Evolutionary conservation across 2,797 vertebrate genomes (phyloP).

Genomic region (Urocyon cinereoargenteus): DNA sequence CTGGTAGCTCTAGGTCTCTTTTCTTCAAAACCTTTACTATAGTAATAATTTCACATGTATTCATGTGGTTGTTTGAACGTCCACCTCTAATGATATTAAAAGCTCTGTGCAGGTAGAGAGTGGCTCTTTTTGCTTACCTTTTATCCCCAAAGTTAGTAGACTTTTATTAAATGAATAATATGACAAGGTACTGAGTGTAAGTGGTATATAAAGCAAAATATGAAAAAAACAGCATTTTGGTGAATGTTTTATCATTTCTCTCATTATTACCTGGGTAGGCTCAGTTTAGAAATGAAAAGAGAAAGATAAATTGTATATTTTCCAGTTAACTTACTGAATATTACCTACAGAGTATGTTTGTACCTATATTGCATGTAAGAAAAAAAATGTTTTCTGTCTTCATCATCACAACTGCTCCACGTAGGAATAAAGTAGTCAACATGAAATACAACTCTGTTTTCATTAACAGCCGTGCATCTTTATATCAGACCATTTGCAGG

Average conservation of each 20-base stretch:
- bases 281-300: slow-evolving; percentile 24
- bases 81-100: not conserved
- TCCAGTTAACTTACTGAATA: slow-evolving; percentile 43
- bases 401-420: not conserved
- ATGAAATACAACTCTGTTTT: not conserved
- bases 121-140: not conserved
- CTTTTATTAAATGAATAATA: slow-evolving; percentile 43
- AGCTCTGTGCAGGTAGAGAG: not conserved
- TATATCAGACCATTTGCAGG: not conserved
- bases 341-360: not conserved
- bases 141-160: not conserved
- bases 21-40: not conserved
- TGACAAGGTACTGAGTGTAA: not conserved
- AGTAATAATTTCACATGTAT: not conserved
- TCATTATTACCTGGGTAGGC: slow-evolving; percentile 5
- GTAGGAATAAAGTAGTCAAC: not conserved
- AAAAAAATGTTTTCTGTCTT: slow-evolving; percentile 12
- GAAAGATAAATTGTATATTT: not conserved
- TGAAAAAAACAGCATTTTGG: slow-evolving; percentile 1
- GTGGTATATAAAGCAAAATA: slow-evolving; percentile 36
- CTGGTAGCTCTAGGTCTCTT: not conserved
- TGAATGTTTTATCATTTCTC: slow-evolving; percentile 46
- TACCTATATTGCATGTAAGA: not conserved
- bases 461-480: not conserved
- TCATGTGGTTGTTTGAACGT: not conserved